Percentiles rank a stretch among this genome's conserved stretches.
These are phyloP conservation scores for Ploceus nigricollis DNA, from an alignment of 2,113 vertebrate genomes.

Conservation along the genomic window DNA sequence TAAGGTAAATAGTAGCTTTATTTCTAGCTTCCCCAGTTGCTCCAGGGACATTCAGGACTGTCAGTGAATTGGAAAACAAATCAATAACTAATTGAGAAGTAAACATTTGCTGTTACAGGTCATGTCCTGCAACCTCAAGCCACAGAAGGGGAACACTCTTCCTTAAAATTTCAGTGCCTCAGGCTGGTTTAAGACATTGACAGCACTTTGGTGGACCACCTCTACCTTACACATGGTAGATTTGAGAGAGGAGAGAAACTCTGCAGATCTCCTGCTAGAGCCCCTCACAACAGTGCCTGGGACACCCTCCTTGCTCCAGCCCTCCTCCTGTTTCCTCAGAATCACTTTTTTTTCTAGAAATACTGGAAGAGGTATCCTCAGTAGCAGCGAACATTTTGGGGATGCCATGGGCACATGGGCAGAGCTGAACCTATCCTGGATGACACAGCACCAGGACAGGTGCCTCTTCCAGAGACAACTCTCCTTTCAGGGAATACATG, in stretches of 20 bases:
- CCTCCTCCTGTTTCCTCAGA: background rate
- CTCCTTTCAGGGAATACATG: accelerated
- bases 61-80: background rate
- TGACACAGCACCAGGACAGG: background rate
- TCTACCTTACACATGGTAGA: background rate
- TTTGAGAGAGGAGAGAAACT: background rate
- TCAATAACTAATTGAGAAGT: background rate
- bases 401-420: background rate
- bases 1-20: background rate
- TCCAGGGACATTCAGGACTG: background rate
- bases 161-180: background rate
- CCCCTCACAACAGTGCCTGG: background rate
- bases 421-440: background rate
- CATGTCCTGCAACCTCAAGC: background rate
- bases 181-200: background rate
- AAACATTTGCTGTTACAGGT: background rate
- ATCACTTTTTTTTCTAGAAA: background rate
- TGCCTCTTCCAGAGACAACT: background rate
- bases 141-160: background rate
- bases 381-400: background rate
- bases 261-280: background rate
- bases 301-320: background rate
- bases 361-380: background rate
- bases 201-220: background rate
- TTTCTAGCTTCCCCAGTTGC: background rate